phyloP scores from a whole-genome alignment of 2,888 invertebrate species.

The Adelognathus sp. region DNA sequence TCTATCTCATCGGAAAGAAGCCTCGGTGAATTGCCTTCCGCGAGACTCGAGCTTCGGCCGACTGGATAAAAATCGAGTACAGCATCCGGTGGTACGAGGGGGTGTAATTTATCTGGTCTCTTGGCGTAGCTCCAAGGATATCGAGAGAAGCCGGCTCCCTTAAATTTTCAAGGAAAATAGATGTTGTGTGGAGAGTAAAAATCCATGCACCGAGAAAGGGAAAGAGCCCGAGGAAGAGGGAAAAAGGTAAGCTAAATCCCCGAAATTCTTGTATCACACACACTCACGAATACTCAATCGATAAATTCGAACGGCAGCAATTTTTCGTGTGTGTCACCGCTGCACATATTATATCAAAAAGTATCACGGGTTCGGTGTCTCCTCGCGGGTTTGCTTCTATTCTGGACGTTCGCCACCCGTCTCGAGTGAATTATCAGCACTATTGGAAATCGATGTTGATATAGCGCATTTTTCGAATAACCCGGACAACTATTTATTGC shows the following conservation, averaged over 20 bases:
- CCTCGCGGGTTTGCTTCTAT: background rate
- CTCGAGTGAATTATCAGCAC: constrained; percentile 26
- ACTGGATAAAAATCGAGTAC: constrained; percentile 49
- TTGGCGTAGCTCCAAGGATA: constrained; percentile 59
- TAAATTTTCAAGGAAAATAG: constrained; percentile 50
- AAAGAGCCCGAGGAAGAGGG: background rate
- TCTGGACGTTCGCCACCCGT: background rate
- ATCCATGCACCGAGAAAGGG: background rate
- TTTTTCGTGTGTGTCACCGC: background rate
- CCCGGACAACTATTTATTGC: constrained; percentile 38
- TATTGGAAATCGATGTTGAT: constrained; percentile 50
- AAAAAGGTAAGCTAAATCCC: background rate
- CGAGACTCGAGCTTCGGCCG: constrained; percentile 12
- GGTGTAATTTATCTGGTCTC: constrained; percentile 59
- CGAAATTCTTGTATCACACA: background rate
- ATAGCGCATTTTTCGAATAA: constrained; percentile 49
- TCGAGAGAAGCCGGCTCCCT: constrained; percentile 48
- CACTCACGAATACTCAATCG: background rate
- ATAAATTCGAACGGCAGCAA: constrained; percentile 11
- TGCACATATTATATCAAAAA: constrained; percentile 2
- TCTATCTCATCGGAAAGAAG: background rate
- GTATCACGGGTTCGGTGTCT: background rate
- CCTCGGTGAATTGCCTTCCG: background rate
- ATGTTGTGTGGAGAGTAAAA: background rate
- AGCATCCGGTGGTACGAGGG: constrained; percentile 19